Conservation (phyloP, 2,888 invertebrate genomes). For the Sepiola atlantica region DNA sequence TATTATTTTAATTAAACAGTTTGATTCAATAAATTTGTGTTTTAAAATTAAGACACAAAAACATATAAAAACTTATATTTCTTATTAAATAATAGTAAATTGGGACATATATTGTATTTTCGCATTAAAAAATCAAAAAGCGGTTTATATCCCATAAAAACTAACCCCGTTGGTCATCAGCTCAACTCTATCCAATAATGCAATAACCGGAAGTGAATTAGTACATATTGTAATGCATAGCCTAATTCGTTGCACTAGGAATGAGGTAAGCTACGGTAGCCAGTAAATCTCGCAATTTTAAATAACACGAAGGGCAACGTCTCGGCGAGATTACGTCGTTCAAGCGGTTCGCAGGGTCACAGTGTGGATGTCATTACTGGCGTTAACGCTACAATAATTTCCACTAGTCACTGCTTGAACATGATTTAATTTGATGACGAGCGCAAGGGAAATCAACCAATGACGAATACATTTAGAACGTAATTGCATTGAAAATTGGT, state of each 20-base stretch:
- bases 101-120: too few relatives aligned
- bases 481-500: slow-evolving; percentile 32
- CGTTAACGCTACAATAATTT: slow-evolving; percentile 32
- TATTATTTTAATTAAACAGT: too few relatives aligned
- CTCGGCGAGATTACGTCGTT: slow-evolving; percentile 13
- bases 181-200: not conserved
- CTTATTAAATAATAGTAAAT: too few relatives aligned
- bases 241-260: not conserved
- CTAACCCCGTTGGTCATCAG: not conserved
- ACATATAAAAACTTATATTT: too few relatives aligned
- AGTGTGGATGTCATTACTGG: slow-evolving; percentile 32
- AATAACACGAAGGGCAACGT: not conserved
- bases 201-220: slow-evolving; percentile 32
- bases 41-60: too few relatives aligned
- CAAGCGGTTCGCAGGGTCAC: not conserved
- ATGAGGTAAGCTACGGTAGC: not conserved
- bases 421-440: slow-evolving; percentile 32
- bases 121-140: too few relatives aligned
- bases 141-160: too few relatives aligned
- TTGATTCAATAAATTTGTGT: too few relatives aligned
- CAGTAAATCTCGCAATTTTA: slow-evolving; percentile 32
- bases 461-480: slow-evolving; percentile 32
- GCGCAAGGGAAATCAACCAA: slow-evolving; percentile 32
- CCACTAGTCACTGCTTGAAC: slow-evolving; percentile 20
- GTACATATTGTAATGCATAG: slow-evolving; percentile 20